Evolutionary conservation across 2,888 invertebrate genomes (phyloP).

Genomic region (Campoplex capitator): DNA sequence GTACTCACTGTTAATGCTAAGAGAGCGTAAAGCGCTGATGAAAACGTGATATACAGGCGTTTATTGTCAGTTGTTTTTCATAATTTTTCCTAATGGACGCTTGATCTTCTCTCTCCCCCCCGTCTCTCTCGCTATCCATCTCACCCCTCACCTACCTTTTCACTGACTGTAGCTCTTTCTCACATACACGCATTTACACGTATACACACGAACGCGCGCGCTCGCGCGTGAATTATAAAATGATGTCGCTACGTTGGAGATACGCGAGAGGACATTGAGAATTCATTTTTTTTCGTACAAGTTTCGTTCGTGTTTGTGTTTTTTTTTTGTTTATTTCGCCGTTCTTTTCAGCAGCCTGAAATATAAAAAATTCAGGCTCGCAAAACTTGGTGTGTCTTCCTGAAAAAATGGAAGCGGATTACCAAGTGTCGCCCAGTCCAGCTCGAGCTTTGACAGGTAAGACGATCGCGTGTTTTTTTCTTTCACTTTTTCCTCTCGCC

Average conservation of each 20-base stretch:
- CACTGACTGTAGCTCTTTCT: neutral
- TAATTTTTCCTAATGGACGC: conserved; percentile 28
- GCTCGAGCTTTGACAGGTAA: conserved; percentile 84
- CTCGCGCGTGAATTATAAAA: conserved; percentile 35
- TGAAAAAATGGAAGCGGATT: conserved; percentile 83
- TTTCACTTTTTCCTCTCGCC: neutral
- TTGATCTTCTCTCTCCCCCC: no score
- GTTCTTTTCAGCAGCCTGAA: conserved; percentile 38
- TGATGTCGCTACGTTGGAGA: conserved; percentile 71
- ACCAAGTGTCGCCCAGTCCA: conserved; percentile 83
- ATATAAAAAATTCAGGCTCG: conserved; percentile 32
- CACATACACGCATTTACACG: conserved; percentile 35
- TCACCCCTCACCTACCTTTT: no score
- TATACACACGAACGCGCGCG: conserved; percentile 32
- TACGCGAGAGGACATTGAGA: conserved; percentile 46
- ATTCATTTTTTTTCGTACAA: conserved; percentile 26
- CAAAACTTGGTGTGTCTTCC: conserved; percentile 34
- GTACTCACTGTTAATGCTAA: conserved; percentile 50
- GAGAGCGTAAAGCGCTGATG: conserved; percentile 70
- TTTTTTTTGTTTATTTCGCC: conserved; percentile 7
- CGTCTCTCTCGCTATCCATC: no score
- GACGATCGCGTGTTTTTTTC: conserved; percentile 43
- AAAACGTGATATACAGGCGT: conserved; percentile 78
- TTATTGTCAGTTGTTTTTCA: conserved; percentile 45
- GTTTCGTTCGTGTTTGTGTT: conserved; percentile 2